Percentiles rank a stretch among this genome's conserved stretches.
phyloP scores from a whole-genome alignment of 2,797 vertebrate genomes.

The Oophaga sylvatica region DNA sequence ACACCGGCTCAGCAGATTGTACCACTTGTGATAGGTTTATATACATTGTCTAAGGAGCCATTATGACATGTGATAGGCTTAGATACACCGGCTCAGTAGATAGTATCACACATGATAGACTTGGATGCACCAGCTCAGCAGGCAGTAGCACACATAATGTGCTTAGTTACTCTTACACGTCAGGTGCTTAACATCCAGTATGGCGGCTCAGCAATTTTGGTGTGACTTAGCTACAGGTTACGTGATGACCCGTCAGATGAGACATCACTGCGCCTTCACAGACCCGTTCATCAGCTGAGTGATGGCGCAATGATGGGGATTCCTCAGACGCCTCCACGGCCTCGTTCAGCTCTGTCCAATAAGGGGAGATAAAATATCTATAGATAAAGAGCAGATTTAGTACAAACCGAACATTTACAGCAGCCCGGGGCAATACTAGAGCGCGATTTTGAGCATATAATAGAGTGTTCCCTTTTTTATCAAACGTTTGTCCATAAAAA shows the following conservation, averaged over 20 bases:
- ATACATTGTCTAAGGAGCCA: no score
- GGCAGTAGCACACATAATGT: neutral
- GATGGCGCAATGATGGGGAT: neutral
- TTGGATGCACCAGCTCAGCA: neutral
- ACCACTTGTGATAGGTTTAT: no score
- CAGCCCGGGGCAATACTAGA: slow-evolving; percentile 82
- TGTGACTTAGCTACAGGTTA: neutral
- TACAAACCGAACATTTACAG: slow-evolving; percentile 83
- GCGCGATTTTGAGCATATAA: slow-evolving; percentile 75
- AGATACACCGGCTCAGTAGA: no score
- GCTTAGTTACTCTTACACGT: neutral
- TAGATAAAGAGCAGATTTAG: slow-evolving; percentile 74
- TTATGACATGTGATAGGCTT: no score
- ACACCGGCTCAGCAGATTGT: no score
- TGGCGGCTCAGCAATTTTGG: neutral
- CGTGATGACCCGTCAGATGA: neutral
- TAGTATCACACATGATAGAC: neutral
- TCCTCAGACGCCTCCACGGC: neutral
- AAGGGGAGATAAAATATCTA: slow-evolving; percentile 61
- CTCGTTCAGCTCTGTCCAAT: slow-evolving; percentile 70
- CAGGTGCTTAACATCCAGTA: neutral
- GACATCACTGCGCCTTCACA: neutral
- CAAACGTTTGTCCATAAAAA: slow-evolving; percentile 84
- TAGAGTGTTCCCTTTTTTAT: slow-evolving; percentile 77
- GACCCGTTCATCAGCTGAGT: neutral